Conservation (phyloP, 2,888 invertebrate species). For the Neoascia interrupta region DNA sequence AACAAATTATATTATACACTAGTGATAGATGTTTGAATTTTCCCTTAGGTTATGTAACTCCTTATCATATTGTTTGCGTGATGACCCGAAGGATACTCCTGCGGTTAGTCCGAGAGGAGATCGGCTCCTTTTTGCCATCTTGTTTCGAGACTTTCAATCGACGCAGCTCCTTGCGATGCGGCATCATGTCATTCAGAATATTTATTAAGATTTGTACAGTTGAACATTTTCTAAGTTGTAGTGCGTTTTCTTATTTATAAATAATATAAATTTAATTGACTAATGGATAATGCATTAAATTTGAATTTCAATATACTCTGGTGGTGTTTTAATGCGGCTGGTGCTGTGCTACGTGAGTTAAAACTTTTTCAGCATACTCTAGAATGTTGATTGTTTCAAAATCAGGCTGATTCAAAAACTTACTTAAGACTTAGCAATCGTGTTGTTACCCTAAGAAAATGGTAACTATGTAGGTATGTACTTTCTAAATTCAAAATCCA, state of each 20-base stretch:
- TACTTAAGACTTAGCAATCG: no score
- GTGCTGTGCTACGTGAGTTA: not conserved
- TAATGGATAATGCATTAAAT: slow-evolving; percentile 47
- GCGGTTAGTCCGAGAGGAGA: slow-evolving; percentile 7
- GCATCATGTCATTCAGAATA: slow-evolving; percentile 42
- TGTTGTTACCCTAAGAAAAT: no score
- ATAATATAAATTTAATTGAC: slow-evolving; percentile 41
- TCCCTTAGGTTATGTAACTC: no score
- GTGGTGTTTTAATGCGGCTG: not conserved
- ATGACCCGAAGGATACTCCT: no score
- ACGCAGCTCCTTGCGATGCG: slow-evolving; percentile 37
- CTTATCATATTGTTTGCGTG: no score
- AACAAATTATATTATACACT: slow-evolving; percentile 15
- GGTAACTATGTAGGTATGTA: no score
- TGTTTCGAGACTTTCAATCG: not conserved
- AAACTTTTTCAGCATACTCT: no score
- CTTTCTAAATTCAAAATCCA: no score
- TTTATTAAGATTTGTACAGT: slow-evolving; percentile 65
- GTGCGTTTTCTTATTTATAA: slow-evolving; percentile 62
- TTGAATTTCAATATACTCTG: not conserved
- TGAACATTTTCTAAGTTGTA: slow-evolving; percentile 52
- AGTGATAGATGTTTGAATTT: slow-evolving; percentile 41
- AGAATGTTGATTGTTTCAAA: no score
- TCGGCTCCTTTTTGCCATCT: slow-evolving; percentile 5
- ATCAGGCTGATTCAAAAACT: no score